These are phyloP conservation scores for Amblyornis subalaris DNA, from an alignment of 2,113 vertebrate genomes.

Conservation along the genomic window DNA sequence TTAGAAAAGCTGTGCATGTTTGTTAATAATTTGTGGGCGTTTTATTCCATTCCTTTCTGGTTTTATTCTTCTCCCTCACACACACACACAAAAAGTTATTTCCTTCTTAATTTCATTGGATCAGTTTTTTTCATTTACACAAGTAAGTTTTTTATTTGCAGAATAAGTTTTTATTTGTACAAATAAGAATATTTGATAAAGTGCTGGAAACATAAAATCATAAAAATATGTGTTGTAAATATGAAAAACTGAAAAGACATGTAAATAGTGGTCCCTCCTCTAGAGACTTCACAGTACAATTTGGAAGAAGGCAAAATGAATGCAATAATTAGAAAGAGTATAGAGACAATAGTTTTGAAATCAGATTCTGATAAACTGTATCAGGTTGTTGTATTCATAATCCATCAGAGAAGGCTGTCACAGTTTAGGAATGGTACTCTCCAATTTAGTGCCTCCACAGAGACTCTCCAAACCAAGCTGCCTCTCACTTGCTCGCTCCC, in stretches of 20 bases:
- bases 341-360: neutral
- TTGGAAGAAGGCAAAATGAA: neutral
- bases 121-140: neutral
- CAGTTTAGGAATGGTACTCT: neutral
- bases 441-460: neutral
- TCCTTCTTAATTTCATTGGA: neutral
- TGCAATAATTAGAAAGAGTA: neutral
- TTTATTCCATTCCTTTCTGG: neutral
- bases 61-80: neutral
- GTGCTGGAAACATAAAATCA: neutral
- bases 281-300: neutral
- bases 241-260: neutral
- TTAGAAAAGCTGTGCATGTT: neutral
- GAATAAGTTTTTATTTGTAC: neutral
- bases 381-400: neutral
- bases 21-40: neutral
- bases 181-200: neutral
- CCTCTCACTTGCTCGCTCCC: rapidly evolving
- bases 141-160: too few species aligned
- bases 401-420: neutral
- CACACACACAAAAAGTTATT: neutral
- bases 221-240: neutral
- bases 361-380: neutral
- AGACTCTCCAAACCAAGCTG: neutral
- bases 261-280: neutral